Base-by-base conservation (phyloP, 2,797 vertebrate genomes). In the Thamnophis elegans region DNA sequence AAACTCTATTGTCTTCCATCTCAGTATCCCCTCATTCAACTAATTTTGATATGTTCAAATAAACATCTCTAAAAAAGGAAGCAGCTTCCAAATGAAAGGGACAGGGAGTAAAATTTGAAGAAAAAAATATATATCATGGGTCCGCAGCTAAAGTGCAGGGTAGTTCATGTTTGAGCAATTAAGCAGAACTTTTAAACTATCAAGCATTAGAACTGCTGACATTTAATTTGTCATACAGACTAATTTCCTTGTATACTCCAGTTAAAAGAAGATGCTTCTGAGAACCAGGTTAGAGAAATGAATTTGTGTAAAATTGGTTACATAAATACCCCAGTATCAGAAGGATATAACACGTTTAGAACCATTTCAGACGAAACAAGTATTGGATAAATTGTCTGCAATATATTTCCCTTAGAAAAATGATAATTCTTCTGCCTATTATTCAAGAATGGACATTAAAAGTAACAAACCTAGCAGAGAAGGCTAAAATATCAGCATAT, bases 191-290 rank as follows among this genome's bases (percentile, higher is more conserved):
- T 90, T 25, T 65, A 90, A 93, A 87, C 91, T 32, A 89, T 47
- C 93, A 93, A 92, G 54, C 89, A 73, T 59, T 89, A 89, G 28
- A 89, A 92, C 54, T 85, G 62, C 60, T 90, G 88, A 56, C 88
- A 86, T 51, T 91, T 87, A 87, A 93, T 93, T 92, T 90, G 93
- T 96, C 88, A 92, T 87, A 88, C 51, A 90, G 6, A 55, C 91
- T 1, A 54, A 92, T 95, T 94, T n/a, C 91, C 93, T 68, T 94
- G 87, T 89, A 96, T 91, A 93, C 2, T 0, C 0, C 55, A 95
- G 42, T 26, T 54, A 90, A 11, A 56, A 73, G 20, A 94, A 92
- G 86, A 65, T 22, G 18, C 18, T 55, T 91, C 36, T 91, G 94
- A 73, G 88, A 94, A 51, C 93, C n/a, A 51, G 93, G 85, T 95